Evolutionary conservation across 37 sponge, comb jelly and placozoan species (phyloP).

Genomic region (Crambe crambe): DNA sequence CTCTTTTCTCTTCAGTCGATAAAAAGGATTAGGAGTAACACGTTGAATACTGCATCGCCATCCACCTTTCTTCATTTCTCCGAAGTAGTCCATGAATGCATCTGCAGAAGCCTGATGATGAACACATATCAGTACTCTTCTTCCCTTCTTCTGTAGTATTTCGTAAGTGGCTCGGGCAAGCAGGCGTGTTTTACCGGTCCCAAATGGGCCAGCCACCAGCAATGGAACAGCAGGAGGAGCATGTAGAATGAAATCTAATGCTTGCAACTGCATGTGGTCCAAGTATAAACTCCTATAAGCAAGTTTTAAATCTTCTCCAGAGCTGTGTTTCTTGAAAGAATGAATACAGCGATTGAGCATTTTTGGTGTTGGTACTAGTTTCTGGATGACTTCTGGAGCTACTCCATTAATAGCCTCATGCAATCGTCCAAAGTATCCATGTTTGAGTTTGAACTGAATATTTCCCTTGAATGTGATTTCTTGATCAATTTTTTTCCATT

Average conservation of each 20-base stretch:
- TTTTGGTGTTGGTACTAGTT: conserved; percentile 14
- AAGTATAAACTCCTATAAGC: conserved; percentile 5
- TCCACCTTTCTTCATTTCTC: conserved; percentile 16
- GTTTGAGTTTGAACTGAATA: conserved; percentile 52
- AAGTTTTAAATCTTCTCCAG: neutral
- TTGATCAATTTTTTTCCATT: neutral
- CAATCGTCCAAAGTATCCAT: conserved; percentile 47
- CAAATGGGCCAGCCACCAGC: conserved; percentile 73
- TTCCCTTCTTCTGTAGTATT: conserved; percentile 15
- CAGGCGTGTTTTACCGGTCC: conserved; percentile 69
- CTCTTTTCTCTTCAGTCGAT: neutral
- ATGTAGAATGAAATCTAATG: conserved; percentile 20
- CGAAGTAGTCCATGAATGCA: conserved; percentile 64
- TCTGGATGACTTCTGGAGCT: neutral
- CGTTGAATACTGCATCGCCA: neutral
- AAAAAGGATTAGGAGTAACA: neutral
- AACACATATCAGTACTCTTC: conserved; percentile 51
- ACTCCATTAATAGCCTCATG: conserved; percentile 21
- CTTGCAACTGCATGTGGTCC: conserved; percentile 33
- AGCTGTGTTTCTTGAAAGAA: neutral
- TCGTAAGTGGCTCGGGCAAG: conserved; percentile 69
- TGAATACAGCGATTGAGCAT: too few species aligned
- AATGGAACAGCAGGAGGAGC: conserved; percentile 24
- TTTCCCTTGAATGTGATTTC: neutral
- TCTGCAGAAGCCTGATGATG: conserved; percentile 73